Percentiles rank a stretch among this genome's conserved stretches.
These are phyloP conservation scores for Nymphalis io DNA, from an alignment of 1,140 invertebrate genomes.

Conservation along the genomic window DNA sequence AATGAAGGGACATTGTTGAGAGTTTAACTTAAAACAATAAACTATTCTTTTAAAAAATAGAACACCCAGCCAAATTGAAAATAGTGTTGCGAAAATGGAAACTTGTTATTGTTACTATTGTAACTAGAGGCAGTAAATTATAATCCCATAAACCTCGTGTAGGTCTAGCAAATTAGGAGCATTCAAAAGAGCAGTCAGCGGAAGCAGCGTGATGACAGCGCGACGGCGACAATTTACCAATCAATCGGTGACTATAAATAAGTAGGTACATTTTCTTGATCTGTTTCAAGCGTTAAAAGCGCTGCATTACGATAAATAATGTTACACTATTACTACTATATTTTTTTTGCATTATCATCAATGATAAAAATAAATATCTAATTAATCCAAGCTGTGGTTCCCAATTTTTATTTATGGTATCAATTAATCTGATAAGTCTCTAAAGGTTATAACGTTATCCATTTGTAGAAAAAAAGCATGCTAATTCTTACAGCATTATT, in stretches of 20 bases:
- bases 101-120: neutral
- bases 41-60: neutral
- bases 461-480: neutral
- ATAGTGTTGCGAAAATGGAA: neutral
- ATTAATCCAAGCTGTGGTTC: too few species aligned
- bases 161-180: constrained; percentile 34
- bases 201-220: constrained; percentile 52
- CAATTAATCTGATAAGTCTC: too few species aligned
- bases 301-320: neutral
- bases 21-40: neutral
- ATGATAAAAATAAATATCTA: too few species aligned
- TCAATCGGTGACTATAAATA: constrained; percentile 54
- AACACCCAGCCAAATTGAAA: neutral
- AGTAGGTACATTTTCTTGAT: neutral
- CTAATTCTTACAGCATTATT: neutral
- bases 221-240: constrained; percentile 66
- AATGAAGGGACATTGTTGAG: constrained; percentile 2
- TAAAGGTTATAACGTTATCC: too few species aligned
- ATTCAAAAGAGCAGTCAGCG: constrained; percentile 55
- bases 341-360: neutral
- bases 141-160: constrained; percentile 2
- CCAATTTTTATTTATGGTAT: too few species aligned
- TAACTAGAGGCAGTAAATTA: constrained; percentile 7
- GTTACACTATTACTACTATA: too few species aligned
- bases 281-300: constrained; percentile 14